Conservation (phyloP, 2,797 vertebrate genomes). For the Hydrocynus forskahlii region DNA sequence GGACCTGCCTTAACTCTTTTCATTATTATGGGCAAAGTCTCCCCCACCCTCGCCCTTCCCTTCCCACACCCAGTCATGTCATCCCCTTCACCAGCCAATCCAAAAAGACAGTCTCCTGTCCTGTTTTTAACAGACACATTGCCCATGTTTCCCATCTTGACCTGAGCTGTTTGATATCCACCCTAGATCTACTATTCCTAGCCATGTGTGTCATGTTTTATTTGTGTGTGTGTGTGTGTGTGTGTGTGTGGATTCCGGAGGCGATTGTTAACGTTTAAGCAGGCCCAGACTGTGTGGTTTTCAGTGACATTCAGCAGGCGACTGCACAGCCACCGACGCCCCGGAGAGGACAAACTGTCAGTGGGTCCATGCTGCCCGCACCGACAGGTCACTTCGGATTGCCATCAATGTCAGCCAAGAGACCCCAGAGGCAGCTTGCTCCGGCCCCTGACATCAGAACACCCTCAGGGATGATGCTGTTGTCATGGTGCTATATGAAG, state of each 20-base stretch:
- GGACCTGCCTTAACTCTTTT: slow-evolving; percentile 63
- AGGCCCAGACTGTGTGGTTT: not conserved
- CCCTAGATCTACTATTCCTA: not conserved
- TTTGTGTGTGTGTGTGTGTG: slow-evolving; percentile 10
- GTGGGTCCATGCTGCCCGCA: slow-evolving; percentile 20
- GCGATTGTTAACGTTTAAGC: not conserved
- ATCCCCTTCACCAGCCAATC: slow-evolving; percentile 66
- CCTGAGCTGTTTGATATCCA: slow-evolving; percentile 5
- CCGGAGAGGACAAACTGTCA: slow-evolving; percentile 24
- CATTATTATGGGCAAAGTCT: slow-evolving; percentile 51
- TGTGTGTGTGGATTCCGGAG: not conserved
- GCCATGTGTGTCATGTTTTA: slow-evolving; percentile 36
- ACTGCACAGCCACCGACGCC: slow-evolving; percentile 48
- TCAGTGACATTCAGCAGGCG: slow-evolving; percentile 16
- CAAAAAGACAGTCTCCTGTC: not conserved
- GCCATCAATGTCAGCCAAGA: slow-evolving; percentile 43
- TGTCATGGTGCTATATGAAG: slow-evolving; percentile 52
- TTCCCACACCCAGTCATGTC: slow-evolving; percentile 74
- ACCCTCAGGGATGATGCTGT: slow-evolving; percentile 25
- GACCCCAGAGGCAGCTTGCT: slow-evolving; percentile 12
- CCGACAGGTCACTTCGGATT: slow-evolving; percentile 51
- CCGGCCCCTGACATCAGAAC: not conserved
- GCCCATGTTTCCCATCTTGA: not conserved
- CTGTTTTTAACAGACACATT: not conserved
- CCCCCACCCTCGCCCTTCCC: slow-evolving; percentile 66